A percentile compares a stretch with the other conserved stretches of the same genome.
These are phyloP conservation scores for Lasioglossum marginatum DNA, from an alignment of 2,888 invertebrate species.

Conservation along the genomic window DNA sequence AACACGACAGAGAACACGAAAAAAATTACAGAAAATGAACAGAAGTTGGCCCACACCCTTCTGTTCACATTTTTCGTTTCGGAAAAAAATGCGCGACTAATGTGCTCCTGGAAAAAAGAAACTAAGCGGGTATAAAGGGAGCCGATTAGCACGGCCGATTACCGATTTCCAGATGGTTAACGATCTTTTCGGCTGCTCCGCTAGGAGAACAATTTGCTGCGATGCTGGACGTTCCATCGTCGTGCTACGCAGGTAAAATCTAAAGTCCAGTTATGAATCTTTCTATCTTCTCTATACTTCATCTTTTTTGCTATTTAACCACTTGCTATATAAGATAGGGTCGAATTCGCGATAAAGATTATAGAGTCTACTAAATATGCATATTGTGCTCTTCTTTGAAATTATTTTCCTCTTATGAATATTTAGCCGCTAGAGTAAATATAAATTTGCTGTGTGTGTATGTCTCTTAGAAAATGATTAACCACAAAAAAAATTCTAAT, in stretches of 20 bases:
- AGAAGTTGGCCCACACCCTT: not conserved
- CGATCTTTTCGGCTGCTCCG: constrained; percentile 66
- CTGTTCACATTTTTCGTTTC: constrained; percentile 42
- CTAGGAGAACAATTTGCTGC: not conserved
- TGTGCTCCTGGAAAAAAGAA: constrained; percentile 67
- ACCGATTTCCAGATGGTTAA: constrained; percentile 82
- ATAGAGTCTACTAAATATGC: not conserved
- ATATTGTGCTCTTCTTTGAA: not conserved
- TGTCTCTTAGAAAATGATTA: not conserved
- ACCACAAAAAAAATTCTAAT: not conserved
- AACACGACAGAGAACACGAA: constrained; percentile 50
- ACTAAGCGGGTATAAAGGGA: constrained; percentile 77
- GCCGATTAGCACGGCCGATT: constrained; percentile 80
- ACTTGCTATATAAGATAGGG: not conserved
- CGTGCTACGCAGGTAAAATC: not conserved
- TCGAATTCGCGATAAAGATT: not conserved
- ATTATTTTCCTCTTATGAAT: not conserved
- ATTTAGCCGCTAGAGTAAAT: not conserved
- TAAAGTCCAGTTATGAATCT: not conserved
- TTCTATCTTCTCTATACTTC: not conserved
- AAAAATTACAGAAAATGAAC: constrained; percentile 39
- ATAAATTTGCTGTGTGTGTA: not conserved
- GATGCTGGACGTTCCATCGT: not conserved
- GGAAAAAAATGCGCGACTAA: constrained; percentile 55
- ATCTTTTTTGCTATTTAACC: not conserved